phyloP scores from a whole-genome alignment of 2,888 invertebrate genomes.

The Ethmia dodecea region DNA sequence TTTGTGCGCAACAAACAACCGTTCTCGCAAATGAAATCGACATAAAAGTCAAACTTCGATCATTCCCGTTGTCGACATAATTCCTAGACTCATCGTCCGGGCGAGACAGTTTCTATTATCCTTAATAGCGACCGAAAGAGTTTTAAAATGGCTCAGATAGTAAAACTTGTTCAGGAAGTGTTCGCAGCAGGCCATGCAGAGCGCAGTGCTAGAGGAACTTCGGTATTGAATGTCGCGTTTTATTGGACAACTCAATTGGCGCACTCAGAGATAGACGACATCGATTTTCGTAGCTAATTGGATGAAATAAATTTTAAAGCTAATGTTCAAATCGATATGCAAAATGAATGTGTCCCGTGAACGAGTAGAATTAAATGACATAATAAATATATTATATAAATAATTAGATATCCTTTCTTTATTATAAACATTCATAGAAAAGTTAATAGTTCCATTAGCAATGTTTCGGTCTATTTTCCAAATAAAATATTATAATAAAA shows the following conservation, averaged over 20 bases:
- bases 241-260: conserved; percentile 61
- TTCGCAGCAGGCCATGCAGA: conserved; percentile 59
- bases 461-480: too few species aligned
- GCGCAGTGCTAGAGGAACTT: conserved; percentile 51
- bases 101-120: conserved; percentile 72
- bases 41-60: conserved; percentile 67
- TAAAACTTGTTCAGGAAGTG: conserved; percentile 64
- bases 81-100: conserved; percentile 61
- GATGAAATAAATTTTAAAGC: too few species aligned
- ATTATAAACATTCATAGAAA: too few species aligned
- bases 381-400: too few species aligned
- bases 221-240: conserved; percentile 63
- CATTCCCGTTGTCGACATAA: conserved; percentile 62
- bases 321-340: too few species aligned
- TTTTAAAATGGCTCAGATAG: conserved; percentile 70
- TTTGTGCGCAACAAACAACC: conserved; percentile 28
- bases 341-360: too few species aligned
- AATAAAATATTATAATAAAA: too few species aligned
- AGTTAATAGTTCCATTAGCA: too few species aligned
- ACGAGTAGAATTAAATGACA: too few species aligned
- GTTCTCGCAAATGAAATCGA: conserved; percentile 34
- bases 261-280: too few species aligned
- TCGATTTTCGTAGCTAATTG: too few species aligned
- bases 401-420: too few species aligned
- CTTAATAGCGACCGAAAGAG: conserved; percentile 71